phyloP scores from a whole-genome alignment of 2,797 vertebrate genomes.

The Ceryle rudis region DNA sequence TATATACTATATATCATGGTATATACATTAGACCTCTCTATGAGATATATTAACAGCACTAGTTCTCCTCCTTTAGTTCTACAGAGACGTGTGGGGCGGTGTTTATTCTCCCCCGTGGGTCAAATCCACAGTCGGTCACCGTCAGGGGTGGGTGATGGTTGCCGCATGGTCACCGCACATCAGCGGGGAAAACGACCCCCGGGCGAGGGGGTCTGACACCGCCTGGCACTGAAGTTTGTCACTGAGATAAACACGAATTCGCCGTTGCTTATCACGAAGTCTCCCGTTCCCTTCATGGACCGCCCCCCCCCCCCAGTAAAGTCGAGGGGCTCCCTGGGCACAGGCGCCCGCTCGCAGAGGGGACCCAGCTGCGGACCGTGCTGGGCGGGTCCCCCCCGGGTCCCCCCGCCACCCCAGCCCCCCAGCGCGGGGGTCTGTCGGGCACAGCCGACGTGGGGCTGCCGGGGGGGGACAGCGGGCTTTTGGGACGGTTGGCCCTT shows the following conservation, averaged over 20 bases:
- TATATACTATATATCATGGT: neutral
- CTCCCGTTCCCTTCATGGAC: neutral
- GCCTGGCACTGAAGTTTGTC: neutral
- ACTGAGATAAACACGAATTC: neutral
- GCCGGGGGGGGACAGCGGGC: too few relatives aligned
- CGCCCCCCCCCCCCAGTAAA: neutral
- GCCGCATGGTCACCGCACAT: neutral
- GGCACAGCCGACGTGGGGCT: too few relatives aligned
- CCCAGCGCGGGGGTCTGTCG: too few relatives aligned
- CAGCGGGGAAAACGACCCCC: conserved; percentile 11
- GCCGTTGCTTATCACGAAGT: neutral
- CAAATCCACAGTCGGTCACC: conserved; percentile 3
- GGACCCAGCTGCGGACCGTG: neutral
- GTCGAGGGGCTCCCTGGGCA: neutral
- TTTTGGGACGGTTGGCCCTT: too few relatives aligned
- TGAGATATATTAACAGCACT: neutral
- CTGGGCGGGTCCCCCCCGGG: too few relatives aligned
- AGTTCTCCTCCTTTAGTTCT: conserved; percentile 12
- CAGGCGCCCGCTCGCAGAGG: neutral
- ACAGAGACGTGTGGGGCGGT: neutral
- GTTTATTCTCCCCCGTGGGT: neutral
- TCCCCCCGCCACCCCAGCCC: too few relatives aligned
- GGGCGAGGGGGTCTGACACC: neutral
- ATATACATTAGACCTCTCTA: neutral
- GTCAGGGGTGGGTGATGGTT: neutral